These are phyloP conservation scores for Notamacropus eugenii DNA, from an alignment of 2,797 vertebrate genomes.

Conservation along the genomic window DNA sequence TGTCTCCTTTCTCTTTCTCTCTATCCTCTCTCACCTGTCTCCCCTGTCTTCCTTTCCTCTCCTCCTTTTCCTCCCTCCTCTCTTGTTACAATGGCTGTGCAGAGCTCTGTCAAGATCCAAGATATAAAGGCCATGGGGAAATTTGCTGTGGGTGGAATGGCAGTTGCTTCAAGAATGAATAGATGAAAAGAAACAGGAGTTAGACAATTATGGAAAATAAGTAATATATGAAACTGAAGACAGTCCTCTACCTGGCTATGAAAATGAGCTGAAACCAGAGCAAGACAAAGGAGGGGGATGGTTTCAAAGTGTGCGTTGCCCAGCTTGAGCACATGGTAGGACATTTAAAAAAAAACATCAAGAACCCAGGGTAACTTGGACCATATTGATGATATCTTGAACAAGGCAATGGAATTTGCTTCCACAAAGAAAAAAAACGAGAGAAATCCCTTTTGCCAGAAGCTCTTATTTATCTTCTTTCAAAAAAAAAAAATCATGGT, in stretches of 20 bases:
- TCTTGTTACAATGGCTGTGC: neutral
- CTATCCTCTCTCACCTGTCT: neutral
- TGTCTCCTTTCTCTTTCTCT: neutral
- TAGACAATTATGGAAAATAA: neutral
- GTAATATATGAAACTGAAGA: conserved; percentile 35
- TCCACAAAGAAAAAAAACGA: neutral
- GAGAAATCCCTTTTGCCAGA: conserved; percentile 39
- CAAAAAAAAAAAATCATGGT: neutral
- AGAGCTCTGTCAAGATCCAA: neutral
- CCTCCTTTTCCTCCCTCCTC: neutral
- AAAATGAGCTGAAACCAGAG: neutral
- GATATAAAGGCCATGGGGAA: neutral
- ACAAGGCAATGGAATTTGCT: conserved; percentile 44
- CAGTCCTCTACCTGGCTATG: neutral
- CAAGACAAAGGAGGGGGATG: neutral
- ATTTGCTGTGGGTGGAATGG: neutral
- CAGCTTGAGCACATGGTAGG: conserved; percentile 63
- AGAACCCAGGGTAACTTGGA: neutral
- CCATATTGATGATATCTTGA: conserved; percentile 49
- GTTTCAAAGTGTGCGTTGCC: no score
- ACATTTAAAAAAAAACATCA: neutral
- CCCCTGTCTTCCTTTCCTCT: neutral
- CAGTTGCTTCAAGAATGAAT: neutral
- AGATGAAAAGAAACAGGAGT: neutral
- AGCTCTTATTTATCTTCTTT: conserved; percentile 2